Conservation (phyloP, 2,113 vertebrate genomes). For the Albula glossodonta region DNA sequence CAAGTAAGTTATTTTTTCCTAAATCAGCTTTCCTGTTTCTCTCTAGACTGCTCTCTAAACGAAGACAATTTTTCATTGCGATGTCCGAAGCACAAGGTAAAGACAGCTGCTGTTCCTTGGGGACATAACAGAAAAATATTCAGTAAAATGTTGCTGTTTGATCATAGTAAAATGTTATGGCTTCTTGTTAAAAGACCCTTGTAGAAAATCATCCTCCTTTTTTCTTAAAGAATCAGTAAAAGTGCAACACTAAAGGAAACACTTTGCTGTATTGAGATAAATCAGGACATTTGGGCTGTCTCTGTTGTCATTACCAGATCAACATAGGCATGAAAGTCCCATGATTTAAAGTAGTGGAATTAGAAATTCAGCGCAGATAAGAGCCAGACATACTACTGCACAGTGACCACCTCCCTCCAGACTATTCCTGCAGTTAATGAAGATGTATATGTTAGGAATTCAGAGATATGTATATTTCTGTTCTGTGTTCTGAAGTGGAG, state of each 20-base stretch:
- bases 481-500: not conserved
- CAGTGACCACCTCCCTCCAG: not conserved
- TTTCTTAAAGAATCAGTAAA: not conserved
- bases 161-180: not conserved
- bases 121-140: not conserved
- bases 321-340: not conserved
- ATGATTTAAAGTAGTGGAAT: no score
- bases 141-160: not conserved
- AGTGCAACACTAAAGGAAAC: not conserved
- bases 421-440: not conserved
- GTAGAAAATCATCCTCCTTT: not conserved
- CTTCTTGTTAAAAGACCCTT: not conserved
- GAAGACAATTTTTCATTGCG: constrained; percentile 98
- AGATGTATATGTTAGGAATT: not conserved
- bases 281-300: no score
- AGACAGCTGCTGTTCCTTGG: constrained; percentile 41
- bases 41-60: constrained; percentile 92
- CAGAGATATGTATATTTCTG: no score
- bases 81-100: constrained; percentile 99
- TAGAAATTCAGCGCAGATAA: not conserved
- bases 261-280: not conserved
- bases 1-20: not conserved
- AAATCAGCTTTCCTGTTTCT: constrained; percentile 38
- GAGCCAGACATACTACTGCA: not conserved
- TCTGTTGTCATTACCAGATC: not conserved